phyloP scores from a whole-genome alignment of 2,888 invertebrate species.

The Noctua pronuba region DNA sequence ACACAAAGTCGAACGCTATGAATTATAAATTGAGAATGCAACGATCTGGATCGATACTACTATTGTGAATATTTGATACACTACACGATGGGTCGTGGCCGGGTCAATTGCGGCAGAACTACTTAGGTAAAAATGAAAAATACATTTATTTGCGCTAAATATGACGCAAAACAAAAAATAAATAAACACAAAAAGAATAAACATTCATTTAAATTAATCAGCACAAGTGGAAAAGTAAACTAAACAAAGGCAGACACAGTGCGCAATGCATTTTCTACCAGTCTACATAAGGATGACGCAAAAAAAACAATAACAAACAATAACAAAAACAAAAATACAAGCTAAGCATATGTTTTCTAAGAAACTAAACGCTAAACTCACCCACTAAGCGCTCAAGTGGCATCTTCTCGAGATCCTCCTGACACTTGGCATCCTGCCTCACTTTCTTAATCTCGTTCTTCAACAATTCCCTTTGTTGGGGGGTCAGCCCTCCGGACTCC shows the following conservation, averaged over 20 bases:
- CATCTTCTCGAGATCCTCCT: background rate
- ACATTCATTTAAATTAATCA: background rate
- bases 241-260: too few relatives aligned
- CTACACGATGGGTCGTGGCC: background rate
- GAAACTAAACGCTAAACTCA: constrained; percentile 11
- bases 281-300: too few relatives aligned
- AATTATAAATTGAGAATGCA: constrained; percentile 18
- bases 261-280: background rate
- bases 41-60: background rate
- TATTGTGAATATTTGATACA: constrained; percentile 8
- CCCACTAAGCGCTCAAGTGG: constrained; percentile 21
- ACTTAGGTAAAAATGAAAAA: background rate
- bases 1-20: background rate
- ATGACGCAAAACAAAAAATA: background rate
- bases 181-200: too few relatives aligned
- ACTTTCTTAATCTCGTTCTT: constrained; percentile 22
- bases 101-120: background rate
- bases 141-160: background rate
- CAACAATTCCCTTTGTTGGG: constrained; percentile 17
- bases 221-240: background rate
- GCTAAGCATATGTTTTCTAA: background rate
- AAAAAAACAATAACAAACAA: background rate
- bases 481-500: background rate
- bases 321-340: background rate
- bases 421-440: background rate